Base-by-base conservation (phyloP, 2,797 vertebrate species). In the Pterois miles region DNA sequence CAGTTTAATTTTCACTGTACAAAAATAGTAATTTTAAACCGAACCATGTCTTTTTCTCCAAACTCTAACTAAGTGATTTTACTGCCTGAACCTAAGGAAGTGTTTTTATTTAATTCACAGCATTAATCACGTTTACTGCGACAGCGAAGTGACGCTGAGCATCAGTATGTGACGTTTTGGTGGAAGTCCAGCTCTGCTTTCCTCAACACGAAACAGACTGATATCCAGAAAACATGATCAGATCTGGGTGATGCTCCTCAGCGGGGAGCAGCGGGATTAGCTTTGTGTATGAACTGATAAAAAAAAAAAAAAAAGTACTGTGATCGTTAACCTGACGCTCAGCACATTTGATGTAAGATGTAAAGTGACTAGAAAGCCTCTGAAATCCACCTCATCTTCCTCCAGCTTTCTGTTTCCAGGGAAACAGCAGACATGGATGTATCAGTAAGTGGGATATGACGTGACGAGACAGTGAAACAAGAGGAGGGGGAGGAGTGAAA, bases 381-480 rank as follows among this genome's bases (percentile, higher is more conserved):
- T 75, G 33, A 79, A 83, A 78, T 79, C 85, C 76, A 74, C 81
- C 79, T 80, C 25, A 34, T 76, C 68, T 68, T 81, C 71, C 72
- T 46, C 43, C 43, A 46, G 50, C 25, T 53, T 66, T 69, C 86
- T 83, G 91, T 93, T 93, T 81, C 92, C 92, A 90, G 16, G 91
- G 92, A 81, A 92, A 93, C 92, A 2, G 81, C 77, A 73, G 85
- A 86, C 64, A 68, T 66, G 54, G 68, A 48, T 52, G 67, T 78
- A 48, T 82, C 70, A 76, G 81, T 18, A 14, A 40, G 38, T 31
- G 0, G 56, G 78, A 85, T 65, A 48, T 72, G 86, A 89, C 63
- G 57, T 57, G 81, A 85, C 43, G 31, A 86, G 73, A 84, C 59
- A 29, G 69, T 31, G 70, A 80, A 79, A 59, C 52, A 53, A 65